Evolutionary conservation across 2,113 vertebrate species (phyloP).

Genomic region (Thunnus maccoyii): DNA sequence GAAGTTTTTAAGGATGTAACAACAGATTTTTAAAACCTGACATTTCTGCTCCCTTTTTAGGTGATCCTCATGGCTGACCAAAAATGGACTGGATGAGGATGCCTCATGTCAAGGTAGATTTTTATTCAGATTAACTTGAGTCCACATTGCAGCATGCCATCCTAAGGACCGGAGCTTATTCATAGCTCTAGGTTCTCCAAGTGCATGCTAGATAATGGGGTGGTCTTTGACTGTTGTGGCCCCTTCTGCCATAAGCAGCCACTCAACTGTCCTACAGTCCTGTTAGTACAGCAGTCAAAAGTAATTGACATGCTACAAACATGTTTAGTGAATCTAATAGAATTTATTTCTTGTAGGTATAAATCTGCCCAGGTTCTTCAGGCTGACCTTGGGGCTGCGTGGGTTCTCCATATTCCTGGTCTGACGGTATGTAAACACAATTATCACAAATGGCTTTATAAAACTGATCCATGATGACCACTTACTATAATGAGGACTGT

Average conservation of each 20-base stretch:
- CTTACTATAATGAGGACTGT: slow-evolving; percentile 76
- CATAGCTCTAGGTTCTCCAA: slow-evolving; percentile 85
- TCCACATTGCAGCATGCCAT: slow-evolving; percentile 56
- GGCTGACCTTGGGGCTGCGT: not conserved
- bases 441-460: too few species aligned
- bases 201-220: slow-evolving; percentile 86
- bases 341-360: not conserved
- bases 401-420: fast-evolving
- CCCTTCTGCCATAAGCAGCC: slow-evolving; percentile 80
- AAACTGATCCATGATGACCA: slow-evolving; percentile 87
- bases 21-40: not conserved
- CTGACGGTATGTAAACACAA: slow-evolving; percentile 18
- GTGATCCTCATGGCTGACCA: not conserved
- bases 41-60: not conserved
- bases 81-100: not conserved
- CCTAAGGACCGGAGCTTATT: slow-evolving; percentile 60
- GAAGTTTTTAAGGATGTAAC: fast-evolving
- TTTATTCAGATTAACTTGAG: not conserved
- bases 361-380: fast-evolving
- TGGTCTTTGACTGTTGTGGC: slow-evolving; percentile 87
- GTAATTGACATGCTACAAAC: too few species aligned
- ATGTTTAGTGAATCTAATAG: not conserved
- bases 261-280: slow-evolving; percentile 87
- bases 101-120: not conserved
- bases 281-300: too few species aligned